Base-by-base conservation (phyloP, 2,888 invertebrate genomes). In the Drosophila rellima region DNA sequence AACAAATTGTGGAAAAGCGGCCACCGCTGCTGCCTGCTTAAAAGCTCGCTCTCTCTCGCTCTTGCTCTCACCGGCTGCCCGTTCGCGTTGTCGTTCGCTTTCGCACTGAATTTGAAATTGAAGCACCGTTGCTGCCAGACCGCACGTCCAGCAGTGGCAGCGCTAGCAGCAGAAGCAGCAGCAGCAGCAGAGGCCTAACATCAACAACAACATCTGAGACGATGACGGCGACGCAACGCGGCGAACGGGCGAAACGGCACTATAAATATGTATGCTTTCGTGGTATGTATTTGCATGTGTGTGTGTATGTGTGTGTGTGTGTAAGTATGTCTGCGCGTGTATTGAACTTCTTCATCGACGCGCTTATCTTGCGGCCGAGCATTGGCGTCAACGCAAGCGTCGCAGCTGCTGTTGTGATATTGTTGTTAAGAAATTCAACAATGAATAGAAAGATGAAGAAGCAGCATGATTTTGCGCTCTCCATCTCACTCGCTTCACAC, bases 21-120 rank as follows among this genome's bases (percentile, higher is more conserved):
- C 51, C 50, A 63, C 42, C 48, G 47, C 33, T 44, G 73, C 68
- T 54, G 48, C 42, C 39, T 44, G 73, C 68, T 54, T 55, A 13
- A 65, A 48, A 70, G 31, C 20, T 29, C 18, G 18, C 33, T 50
- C 57, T 44, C 52, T 51, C 47, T 17, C 54, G 35, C 57, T 13
- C 69, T 45, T 44, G 33, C 48, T 37, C 70, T 29, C 51, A 18
- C 35, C 37, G n/a, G 4, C 54, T 44, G 57, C 57, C 80, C 80
- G 78, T 65, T 54, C 62, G 78, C 77, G 56, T 74, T 75, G 79
- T 70, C 82, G 80, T 81, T 81, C 79, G 80, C 79, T 73, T 80
- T 80, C 68, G 79, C 82, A 80, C 80, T 80, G 80, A 80, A 80
- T 80, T 81, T 73, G 67, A 81, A 76, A 81, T 78, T 78, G 47